Percentiles rank a stretch among this genome's conserved stretches.
Conservation (phyloP, 2,113 vertebrate genomes). For the Gallinago paraguaiae region DNA sequence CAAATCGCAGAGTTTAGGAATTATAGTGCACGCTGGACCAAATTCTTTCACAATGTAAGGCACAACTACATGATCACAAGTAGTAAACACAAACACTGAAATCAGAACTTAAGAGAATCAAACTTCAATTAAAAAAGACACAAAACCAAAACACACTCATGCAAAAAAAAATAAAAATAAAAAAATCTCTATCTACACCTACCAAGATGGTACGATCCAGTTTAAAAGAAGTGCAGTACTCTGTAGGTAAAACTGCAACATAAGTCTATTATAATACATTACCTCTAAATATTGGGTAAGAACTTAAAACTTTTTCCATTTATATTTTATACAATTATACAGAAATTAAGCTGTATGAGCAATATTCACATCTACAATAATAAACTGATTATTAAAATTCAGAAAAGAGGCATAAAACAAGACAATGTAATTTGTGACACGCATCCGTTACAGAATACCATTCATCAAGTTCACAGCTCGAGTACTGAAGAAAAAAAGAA, state of each 20-base stretch:
- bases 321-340: constrained; percentile 75
- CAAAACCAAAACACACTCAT: constrained; percentile 66
- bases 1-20: constrained; percentile 65
- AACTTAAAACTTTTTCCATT: constrained; percentile 66
- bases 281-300: constrained; percentile 67
- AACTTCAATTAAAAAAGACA: constrained; percentile 56
- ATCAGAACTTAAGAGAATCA: constrained; percentile 58
- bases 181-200: constrained; percentile 60
- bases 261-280: constrained; percentile 69
- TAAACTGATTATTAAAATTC: constrained; percentile 63
- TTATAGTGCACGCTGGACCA: constrained; percentile 75
- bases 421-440: constrained; percentile 66
- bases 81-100: constrained; percentile 73
- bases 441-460: constrained; percentile 51
- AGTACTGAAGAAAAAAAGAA: background rate
- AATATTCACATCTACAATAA: constrained; percentile 83
- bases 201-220: constrained; percentile 72
- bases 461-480: constrained; percentile 15
- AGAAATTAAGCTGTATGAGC: constrained; percentile 75
- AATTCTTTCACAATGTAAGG: constrained; percentile 83
- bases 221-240: constrained; percentile 77
- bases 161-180: constrained; percentile 46
- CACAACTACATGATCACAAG: constrained; percentile 84
- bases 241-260: constrained; percentile 59
- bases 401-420: constrained; percentile 71